phyloP scores from a whole-genome alignment of 2,797 vertebrate genomes.

The Xenopus petersii region DNA sequence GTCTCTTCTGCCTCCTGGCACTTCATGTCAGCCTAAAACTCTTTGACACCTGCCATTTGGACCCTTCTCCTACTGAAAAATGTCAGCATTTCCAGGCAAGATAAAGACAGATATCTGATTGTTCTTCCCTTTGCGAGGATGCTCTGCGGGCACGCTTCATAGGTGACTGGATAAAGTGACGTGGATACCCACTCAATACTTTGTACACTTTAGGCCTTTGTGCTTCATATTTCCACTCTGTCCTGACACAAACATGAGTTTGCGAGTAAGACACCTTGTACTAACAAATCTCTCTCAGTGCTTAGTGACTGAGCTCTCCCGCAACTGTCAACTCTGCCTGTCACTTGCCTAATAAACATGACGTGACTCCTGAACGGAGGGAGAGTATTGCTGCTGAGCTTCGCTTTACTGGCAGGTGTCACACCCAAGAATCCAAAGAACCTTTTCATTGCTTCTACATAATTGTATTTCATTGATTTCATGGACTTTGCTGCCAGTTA shows the following conservation, averaged over 20 bases:
- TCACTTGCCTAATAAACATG: background rate
- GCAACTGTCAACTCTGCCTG: too few species aligned
- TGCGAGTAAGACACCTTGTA: background rate
- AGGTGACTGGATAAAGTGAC: conserved; percentile 73
- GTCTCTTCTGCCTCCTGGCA: conserved; percentile 81
- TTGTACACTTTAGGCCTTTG: background rate
- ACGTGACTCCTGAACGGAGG: background rate
- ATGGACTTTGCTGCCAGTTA: too few species aligned
- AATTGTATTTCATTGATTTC: too few species aligned
- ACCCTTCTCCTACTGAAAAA: conserved; percentile 90
- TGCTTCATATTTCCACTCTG: background rate
- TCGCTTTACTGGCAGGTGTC: background rate
- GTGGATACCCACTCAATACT: conserved; percentile 29
- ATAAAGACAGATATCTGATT: conserved; percentile 76
- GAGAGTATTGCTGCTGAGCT: too few species aligned
- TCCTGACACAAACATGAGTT: background rate
- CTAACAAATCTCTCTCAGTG: background rate
- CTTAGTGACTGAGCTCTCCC: background rate
- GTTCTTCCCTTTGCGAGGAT: conserved; percentile 68
- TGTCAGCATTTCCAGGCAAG: conserved; percentile 85
- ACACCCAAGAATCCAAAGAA: background rate
- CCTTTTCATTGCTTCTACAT: too few species aligned
- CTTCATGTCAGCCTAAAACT: conserved; percentile 81
- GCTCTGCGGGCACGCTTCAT: conserved; percentile 72
- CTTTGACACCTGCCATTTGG: conserved; percentile 98